Base-by-base conservation (phyloP, 92 coral and sea anemone species). In the Muricea muricata region DNA sequence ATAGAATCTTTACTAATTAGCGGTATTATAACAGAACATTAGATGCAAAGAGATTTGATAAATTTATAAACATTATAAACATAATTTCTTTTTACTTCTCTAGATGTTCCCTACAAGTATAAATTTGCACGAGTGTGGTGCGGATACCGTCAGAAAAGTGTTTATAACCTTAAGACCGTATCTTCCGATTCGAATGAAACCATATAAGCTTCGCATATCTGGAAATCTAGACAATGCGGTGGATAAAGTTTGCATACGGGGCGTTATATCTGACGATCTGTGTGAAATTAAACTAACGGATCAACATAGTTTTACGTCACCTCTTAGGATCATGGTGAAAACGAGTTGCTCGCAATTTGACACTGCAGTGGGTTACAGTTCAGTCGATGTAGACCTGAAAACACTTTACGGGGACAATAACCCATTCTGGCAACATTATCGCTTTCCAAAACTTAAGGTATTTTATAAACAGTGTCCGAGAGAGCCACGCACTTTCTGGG, bases 71-170 rank as follows among this genome's bases (percentile, higher is more conserved):
- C n/a, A n/a, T n/a, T n/a, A n/a, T n/a, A n/a, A n/a, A n/a, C n/a
- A n/a, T n/a, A n/a, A n/a, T n/a, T n/a, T n/a, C n/a, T 56, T 56
- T 24, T 56, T 6, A 6, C 26, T 61, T 18, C 20, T 61, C 10
- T 61, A 61, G 70, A 33, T 61, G 20, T 11, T 20, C 26, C 70
- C 70, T 20, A 26, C 12, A 61, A 61, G 32, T 26, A 23, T 18
- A 23, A 32, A 32, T 11, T 23, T 66, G 29, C n/a, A 66, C 35
- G 73, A 66, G 20, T 66, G 73, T 30, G 73, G 73, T 66, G 26
- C 20, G 12, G 37, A 25, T 7, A 32, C n/a, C 37, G 4, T 29
- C 6, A 30, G 73, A 30, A 23, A 66, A 24, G 56, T 48, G 2
- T 7, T 48, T 2, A 48, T 48, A 7, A 48, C 10, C 13, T 48